Percentiles rank a stretch among this genome's conserved stretches.
Evolutionary conservation across 2,797 vertebrate genomes (phyloP).

Genomic region (Myoxocephalus aenaeus): DNA sequence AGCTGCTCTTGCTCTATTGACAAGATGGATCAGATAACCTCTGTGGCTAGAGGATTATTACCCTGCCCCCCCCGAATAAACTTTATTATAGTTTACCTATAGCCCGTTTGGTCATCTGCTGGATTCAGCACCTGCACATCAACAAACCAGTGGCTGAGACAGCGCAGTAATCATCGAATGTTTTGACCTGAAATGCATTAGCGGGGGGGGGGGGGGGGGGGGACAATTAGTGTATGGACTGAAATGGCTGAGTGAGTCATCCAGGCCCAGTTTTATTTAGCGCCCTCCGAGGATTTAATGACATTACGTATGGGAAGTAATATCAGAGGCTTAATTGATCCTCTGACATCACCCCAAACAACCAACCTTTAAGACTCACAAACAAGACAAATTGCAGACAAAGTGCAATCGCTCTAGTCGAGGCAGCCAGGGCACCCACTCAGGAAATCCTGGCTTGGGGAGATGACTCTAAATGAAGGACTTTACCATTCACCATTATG

Average conservation of each 20-base stretch:
- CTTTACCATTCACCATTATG: slow-evolving; percentile 88
- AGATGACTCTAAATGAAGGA: slow-evolving; percentile 87
- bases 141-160: slow-evolving; percentile 19
- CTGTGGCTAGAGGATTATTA: slow-evolving; percentile 72
- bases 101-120: slow-evolving; percentile 26
- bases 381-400: slow-evolving; percentile 79
- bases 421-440: slow-evolving; percentile 77
- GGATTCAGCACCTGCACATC: slow-evolving; percentile 25
- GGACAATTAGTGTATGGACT: slow-evolving; percentile 35
- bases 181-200: slow-evolving; percentile 21
- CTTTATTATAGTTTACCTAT: slow-evolving; percentile 58
- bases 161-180: background rate
- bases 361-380: slow-evolving; percentile 68
- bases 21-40: slow-evolving; percentile 79
- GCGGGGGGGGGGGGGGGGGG: too few species aligned
- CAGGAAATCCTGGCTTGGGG: slow-evolving; percentile 85
- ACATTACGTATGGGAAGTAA: slow-evolving; percentile 31
- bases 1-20: slow-evolving; percentile 74
- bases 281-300: slow-evolving; percentile 20
- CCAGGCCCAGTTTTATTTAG: background rate
- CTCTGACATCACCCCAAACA: slow-evolving; percentile 50
- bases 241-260: slow-evolving; percentile 14
- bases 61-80: slow-evolving; percentile 41
- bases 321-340: slow-evolving; percentile 58
- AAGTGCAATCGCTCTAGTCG: slow-evolving; percentile 76